Conservation (phyloP, 2,888 invertebrate genomes). For the Folsomia manolachei region DNA sequence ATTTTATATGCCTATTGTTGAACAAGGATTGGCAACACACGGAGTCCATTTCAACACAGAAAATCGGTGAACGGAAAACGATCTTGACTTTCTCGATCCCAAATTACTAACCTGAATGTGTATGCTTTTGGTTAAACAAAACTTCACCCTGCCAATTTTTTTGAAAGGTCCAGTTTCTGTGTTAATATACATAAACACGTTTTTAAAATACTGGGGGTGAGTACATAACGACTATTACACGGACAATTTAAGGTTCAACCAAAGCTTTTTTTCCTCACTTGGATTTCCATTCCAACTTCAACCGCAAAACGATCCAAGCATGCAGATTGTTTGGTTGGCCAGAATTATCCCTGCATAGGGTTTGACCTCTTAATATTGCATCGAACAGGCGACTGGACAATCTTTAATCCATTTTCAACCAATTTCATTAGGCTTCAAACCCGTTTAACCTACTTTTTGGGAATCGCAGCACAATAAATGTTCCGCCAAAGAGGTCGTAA, state of each 20-base stretch:
- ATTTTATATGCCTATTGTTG: slow-evolving; percentile 1
- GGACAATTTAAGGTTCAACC: too few species aligned
- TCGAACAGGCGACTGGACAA: too few species aligned
- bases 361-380: too few species aligned
- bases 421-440: slow-evolving; percentile 21
- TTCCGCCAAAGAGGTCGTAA: too few species aligned
- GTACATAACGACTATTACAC: too few species aligned
- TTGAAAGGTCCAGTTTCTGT: neutral
- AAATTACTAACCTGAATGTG: too few species aligned
- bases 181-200: too few species aligned
- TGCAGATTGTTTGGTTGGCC: neutral
- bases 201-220: too few species aligned
- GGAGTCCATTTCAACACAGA: too few species aligned
- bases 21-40: slow-evolving; percentile 4
- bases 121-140: too few species aligned
- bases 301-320: neutral
- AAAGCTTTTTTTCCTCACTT: neutral
- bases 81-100: too few species aligned
- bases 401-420: slow-evolving; percentile 15
- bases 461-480: neutral
- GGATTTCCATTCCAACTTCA: neutral
- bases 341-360: neutral
- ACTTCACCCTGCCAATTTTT: neutral
- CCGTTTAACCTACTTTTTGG: slow-evolving; percentile 11
- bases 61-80: too few species aligned